Base-by-base conservation (phyloP, 2,797 vertebrate species). In the Pangasius krempfi region DNA sequence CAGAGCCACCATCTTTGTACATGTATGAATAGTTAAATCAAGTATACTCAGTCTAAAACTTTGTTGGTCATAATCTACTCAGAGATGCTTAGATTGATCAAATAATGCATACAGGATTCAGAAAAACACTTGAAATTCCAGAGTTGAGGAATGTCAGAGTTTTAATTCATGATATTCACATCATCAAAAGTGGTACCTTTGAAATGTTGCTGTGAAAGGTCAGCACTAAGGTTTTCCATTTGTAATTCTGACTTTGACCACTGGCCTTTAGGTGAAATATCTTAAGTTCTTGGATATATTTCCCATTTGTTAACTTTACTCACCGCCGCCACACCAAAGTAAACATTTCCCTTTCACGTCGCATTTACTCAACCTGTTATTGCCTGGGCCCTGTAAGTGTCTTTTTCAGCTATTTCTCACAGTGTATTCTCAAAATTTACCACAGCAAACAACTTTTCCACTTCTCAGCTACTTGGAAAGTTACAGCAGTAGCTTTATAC, bases 221-320 rank as follows among this genome's bases (percentile, higher is more conserved):
- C 75, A 60, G 33, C n/a, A 6, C 2, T 85, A 76, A 33, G 13
- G 47, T 75, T 44, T 73, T 37, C n/a, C 50, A n/a, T 33, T 82
- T 64, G 56, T 44, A 82, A 64, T 62, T 89, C 84, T 30, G 56
- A 72, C 76, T 86, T 54, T 52, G 13, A 33, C 78, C 30, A 37
- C 64, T 54, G 78, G 50, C 84, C 76, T 81, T 89, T 54, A 62
- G 44, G 37, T 37, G n/a, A 40, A 54, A 75, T 37, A 25, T 82
- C 56, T 82, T 75, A 82, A 52, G 44, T 62, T 86, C 30, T 44
- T 60, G 54, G 84, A 86, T 73, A n/a, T n/a, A 60, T 60, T 62
- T 89, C n/a, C 54, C 78, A 81, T 75, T 79, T 64, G 56, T 54
- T 82, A 85, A 27, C 80, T 44, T 64, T 37, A 47, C 58, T 86